Evolutionary conservation across 2,797 vertebrate species (phyloP), one percentile per base, ranked within the genome.

Genomic region (Smutsia gigantea): DNA sequence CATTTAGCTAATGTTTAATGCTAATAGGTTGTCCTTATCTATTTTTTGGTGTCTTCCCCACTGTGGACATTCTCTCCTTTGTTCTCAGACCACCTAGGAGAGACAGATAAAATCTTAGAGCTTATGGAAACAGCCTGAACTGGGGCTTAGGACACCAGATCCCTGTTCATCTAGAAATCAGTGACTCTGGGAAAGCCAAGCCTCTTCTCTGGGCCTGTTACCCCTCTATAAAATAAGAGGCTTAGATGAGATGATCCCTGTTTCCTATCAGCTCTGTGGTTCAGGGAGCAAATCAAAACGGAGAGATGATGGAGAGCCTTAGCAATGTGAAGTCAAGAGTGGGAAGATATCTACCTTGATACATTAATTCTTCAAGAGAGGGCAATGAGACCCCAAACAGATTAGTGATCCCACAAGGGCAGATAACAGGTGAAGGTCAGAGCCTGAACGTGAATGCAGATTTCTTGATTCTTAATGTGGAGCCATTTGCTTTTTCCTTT

Each of bases 1-100:
- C 92, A 95, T 96, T 97, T 95, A 86, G 92, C 74, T 86, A 55
- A n/a, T 75, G 90, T 74, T 95, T 84, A 49, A 85, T 87, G 90
- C 72, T 95, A 97, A 98, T 97, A 83, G 61, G 83, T 92, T 97
- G 91, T 94, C 37, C 94, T 97, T 77, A 88, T 90, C 84, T 97
- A 96, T 91, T 97, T 91, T 97, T 72, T 93, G 85, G 82, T 91
- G 51, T 37, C 94, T 95, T 93, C 88, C 90, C 77, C 77, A 83
- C 66, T 83, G 83, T 49, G 90, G 86, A 75, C 34, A 37, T 90
- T 94, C 81, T 94, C 81, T 93, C 68, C 68, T 97, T 93, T 97
- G 96, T 97, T 72, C 90, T 94, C 39, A 85, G 87, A 90, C 83
- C 74, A 84, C 91, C 46, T 1, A 81, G 53, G 68, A 96, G 94